A percentile compares a stretch with the other conserved stretches of the same genome.
phyloP scores from a whole-genome alignment of 1,140 invertebrate species.

The Heliothis subflexa region DNA sequence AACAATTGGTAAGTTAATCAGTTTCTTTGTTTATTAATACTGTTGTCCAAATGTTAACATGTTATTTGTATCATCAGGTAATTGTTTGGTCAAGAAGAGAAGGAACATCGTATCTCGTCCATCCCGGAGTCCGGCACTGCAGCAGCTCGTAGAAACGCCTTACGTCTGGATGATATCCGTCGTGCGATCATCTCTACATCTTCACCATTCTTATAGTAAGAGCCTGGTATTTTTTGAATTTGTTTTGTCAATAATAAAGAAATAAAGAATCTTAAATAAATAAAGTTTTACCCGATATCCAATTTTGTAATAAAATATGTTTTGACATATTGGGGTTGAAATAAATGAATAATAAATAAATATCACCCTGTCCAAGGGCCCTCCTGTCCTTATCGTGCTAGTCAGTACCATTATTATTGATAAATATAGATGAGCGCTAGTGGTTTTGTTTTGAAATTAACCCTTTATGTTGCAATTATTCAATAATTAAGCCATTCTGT shows the following conservation, averaged over 20 bases:
- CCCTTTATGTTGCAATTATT: not conserved
- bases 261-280: slow-evolving; percentile 71
- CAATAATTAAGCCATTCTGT: not conserved
- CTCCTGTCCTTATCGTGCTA: slow-evolving; percentile 59
- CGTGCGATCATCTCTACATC: slow-evolving; percentile 46
- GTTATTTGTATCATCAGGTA: slow-evolving; percentile 72
- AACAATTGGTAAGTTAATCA: slow-evolving; percentile 74
- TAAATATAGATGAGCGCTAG: not conserved
- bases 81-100: slow-evolving; percentile 51
- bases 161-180: slow-evolving; percentile 42
- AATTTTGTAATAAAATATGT: slow-evolving; percentile 59
- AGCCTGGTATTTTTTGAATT: slow-evolving; percentile 81
- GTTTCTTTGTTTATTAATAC: slow-evolving; percentile 66
- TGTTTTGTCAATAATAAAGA: slow-evolving; percentile 79
- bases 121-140: not conserved
- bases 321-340: slow-evolving; percentile 60
- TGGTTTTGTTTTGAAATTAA: not conserved
- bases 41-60: slow-evolving; percentile 55
- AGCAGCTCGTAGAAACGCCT: slow-evolving; percentile 6
- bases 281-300: slow-evolving; percentile 63
- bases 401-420: slow-evolving; percentile 59
- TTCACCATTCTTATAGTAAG: slow-evolving; percentile 82
- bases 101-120: slow-evolving; percentile 7
- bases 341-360: slow-evolving; percentile 60
- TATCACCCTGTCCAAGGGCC: slow-evolving; percentile 63